Percentiles rank a stretch among this genome's conserved stretches.
Evolutionary conservation across 2,888 invertebrate genomes (phyloP).

Genomic region (Aphodius sticticus): DNA sequence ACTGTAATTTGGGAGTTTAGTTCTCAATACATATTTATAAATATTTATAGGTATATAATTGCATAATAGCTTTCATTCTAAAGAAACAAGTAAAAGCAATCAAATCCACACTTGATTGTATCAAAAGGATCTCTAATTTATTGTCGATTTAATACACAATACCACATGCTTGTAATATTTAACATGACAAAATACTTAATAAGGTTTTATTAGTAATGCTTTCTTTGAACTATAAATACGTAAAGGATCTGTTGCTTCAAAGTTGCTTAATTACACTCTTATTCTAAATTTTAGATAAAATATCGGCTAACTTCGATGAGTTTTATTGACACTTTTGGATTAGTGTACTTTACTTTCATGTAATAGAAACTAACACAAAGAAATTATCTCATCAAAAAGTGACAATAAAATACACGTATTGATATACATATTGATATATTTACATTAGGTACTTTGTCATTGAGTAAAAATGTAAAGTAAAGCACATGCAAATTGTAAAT

Average conservation of each 20-base stretch:
- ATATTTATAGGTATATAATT: too few relatives aligned
- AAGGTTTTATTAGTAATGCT: neutral
- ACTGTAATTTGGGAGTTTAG: too few relatives aligned
- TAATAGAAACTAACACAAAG: too few relatives aligned
- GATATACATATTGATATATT: neutral
- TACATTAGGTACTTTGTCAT: neutral
- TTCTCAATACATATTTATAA: too few relatives aligned
- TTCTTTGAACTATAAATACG: neutral
- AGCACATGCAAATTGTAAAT: neutral
- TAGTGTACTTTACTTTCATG: neutral
- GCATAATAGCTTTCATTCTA: too few relatives aligned
- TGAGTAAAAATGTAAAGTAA: neutral
- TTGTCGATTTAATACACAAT: neutral
- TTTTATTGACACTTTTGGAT: neutral
- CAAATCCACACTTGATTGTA: neutral
- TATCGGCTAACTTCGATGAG: neutral
- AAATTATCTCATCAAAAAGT: neutral
- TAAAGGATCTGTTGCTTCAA: neutral
- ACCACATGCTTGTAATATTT: neutral
- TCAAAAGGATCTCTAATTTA: neutral
- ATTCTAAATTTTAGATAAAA: conserved; percentile 4
- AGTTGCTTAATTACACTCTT: neutral
- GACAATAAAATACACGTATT: neutral
- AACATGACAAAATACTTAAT: neutral
- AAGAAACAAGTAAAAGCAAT: neutral